Conservation (phyloP, 1,140 invertebrate species). For the Apolygus lucorum region DNA sequence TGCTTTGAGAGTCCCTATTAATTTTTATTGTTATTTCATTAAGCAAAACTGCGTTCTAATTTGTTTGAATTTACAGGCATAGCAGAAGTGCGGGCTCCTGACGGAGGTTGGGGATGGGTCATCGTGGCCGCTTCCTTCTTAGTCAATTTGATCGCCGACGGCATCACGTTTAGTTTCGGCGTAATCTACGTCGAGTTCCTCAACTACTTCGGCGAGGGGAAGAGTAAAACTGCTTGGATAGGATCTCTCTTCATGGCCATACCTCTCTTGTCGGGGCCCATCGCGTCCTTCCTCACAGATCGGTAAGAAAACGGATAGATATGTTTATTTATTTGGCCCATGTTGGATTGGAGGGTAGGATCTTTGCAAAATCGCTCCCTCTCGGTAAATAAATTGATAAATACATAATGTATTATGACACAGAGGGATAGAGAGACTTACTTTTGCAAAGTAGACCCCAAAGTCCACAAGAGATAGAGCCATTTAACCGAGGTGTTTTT, state of each 20-base stretch:
- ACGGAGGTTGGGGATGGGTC: slow-evolving; percentile 57
- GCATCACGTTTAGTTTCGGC: slow-evolving; percentile 79
- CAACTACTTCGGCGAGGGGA: slow-evolving; percentile 62
- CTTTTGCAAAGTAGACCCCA: no score
- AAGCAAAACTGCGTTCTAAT: no score
- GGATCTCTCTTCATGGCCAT: slow-evolving; percentile 84
- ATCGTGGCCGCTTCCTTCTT: slow-evolving; percentile 77
- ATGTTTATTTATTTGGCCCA: no score
- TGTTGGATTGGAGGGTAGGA: no score
- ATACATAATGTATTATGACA: no score
- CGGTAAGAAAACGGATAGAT: slow-evolving; percentile 41
- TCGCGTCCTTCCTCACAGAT: slow-evolving; percentile 80
- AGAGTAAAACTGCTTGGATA: slow-evolving; percentile 83
- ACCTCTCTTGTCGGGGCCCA: slow-evolving; percentile 77
- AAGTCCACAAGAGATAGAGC: no score
- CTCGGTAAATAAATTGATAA: no score
- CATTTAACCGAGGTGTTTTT: no score
- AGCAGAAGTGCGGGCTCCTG: slow-evolving; percentile 56
- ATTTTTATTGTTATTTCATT: no score
- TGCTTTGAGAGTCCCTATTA: no score
- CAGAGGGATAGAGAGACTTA: no score
- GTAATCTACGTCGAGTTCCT: slow-evolving; percentile 72
- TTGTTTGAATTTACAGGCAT: slow-evolving; percentile 27
- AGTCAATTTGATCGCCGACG: slow-evolving; percentile 84
- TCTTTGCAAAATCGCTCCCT: no score